phyloP scores from a whole-genome alignment of 2,113 vertebrate species.

The Lipophrys pholis region DNA sequence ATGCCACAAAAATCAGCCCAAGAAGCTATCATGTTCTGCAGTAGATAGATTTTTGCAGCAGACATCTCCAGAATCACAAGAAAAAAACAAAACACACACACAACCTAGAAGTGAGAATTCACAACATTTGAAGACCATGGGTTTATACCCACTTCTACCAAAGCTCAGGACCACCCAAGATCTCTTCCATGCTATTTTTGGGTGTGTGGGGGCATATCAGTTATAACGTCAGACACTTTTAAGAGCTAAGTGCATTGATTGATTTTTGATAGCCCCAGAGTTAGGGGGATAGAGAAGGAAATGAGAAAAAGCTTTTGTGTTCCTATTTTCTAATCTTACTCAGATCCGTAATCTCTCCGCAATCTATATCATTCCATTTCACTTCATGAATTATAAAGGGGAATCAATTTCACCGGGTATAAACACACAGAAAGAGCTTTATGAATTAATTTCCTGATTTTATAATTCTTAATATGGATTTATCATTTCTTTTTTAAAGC shows the following conservation, averaged over 20 bases:
- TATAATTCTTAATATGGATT: constrained; percentile 31
- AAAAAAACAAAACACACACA: constrained; percentile 29
- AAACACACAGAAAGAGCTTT: constrained; percentile 70
- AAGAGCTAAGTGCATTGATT: constrained; percentile 82
- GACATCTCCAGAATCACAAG: constrained; percentile 40
- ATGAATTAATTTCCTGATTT: constrained; percentile 45
- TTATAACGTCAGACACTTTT: constrained; percentile 77
- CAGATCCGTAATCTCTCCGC: constrained; percentile 70
- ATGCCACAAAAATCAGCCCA: constrained; percentile 54
- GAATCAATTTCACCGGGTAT: constrained; percentile 74
- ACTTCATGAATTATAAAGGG: constrained; percentile 77
- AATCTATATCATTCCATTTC: constrained; percentile 74
- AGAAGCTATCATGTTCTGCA: constrained; percentile 39
- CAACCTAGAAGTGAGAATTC: background rate
- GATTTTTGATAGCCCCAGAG: constrained; percentile 79
- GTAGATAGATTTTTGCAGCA: constrained; percentile 8
- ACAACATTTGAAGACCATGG: constrained; percentile 31
- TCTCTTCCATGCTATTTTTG: constrained; percentile 73
- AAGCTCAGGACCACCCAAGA: constrained; percentile 41
- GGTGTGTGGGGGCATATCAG: constrained; percentile 63
- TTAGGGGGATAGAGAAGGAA: constrained; percentile 52
- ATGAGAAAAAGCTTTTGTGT: constrained; percentile 74
- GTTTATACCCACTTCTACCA: constrained; percentile 30
- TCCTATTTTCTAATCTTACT: constrained; percentile 77
- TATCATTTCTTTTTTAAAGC: background rate